Percentiles rank a stretch among this genome's conserved stretches.
Conservation (phyloP, 1,140 invertebrate genomes). For the Ephestia elutella region DNA sequence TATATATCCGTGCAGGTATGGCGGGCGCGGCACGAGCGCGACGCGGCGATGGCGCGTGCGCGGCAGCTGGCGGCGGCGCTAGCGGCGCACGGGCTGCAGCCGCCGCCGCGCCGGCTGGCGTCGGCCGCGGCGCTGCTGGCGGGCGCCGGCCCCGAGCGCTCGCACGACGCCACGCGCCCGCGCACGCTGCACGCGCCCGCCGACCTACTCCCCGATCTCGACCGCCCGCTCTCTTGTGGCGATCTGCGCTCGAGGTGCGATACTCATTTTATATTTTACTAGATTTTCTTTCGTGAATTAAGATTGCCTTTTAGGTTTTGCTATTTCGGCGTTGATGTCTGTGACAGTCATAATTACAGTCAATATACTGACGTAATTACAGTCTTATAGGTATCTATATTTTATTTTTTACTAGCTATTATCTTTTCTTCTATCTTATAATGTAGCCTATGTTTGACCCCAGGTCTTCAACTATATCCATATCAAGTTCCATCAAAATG, state of each 20-base stretch:
- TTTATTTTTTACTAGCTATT: too few species aligned
- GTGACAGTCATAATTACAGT: too few species aligned
- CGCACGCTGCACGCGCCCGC: conserved; percentile 55
- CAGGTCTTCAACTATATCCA: too few species aligned
- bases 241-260: conserved; percentile 54
- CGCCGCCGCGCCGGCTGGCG: conserved; percentile 77
- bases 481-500: too few species aligned
- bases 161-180: conserved; percentile 56
- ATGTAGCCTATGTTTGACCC: too few species aligned
- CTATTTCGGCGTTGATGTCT: too few species aligned
- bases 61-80: conserved; percentile 89
- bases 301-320: too few species aligned
- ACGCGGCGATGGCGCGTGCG: conserved; percentile 87
- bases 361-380: too few species aligned
- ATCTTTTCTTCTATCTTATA: too few species aligned
- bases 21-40: conserved; percentile 92
- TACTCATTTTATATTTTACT: not conserved
- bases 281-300: too few species aligned
- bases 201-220: conserved; percentile 59
- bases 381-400: too few species aligned
- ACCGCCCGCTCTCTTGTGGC: conserved; percentile 62
- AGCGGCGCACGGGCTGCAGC: conserved; percentile 85
- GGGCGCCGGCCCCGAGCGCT: conserved; percentile 43
- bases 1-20: conserved; percentile 79
- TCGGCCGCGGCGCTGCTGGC: conserved; percentile 50